Base-by-base conservation (phyloP, 1,140 invertebrate species). In the Eriosoma lanigerum region DNA sequence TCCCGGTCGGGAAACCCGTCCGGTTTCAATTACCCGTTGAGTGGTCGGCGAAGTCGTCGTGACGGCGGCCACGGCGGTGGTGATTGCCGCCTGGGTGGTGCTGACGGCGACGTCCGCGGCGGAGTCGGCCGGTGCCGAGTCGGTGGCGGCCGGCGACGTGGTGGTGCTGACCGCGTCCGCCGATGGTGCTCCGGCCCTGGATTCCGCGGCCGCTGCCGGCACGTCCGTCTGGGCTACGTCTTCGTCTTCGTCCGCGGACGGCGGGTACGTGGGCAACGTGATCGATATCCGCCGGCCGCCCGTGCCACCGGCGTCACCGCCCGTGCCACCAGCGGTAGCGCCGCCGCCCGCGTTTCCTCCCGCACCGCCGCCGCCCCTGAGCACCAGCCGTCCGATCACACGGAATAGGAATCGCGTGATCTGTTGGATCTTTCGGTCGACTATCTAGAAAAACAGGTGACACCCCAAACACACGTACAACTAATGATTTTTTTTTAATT, bases 391-490 rank as follows among this genome's bases (percentile, higher is more conserved):
- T 15, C 92, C 92, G 83, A 93, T 86, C 38, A 89, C 86, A 82
- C 89, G 89, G 85, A 93, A 88, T 83, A 93, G 84, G 84, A 90
- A 87, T 83, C 90, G 87, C 82, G 90, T 89, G 84, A 93, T 89
- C 85, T 88, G 86, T 87, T 92, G 92, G 85, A 92, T 90, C 87
- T 91, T 92, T 85, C 90, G 87, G 88, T 93, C 91, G 87, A 93
- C 88, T 87, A 92, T 91, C 92, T 93, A 92, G 84, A 90, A 90
- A 87, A 73, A 78, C 60, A 81, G 60, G 62, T 32, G 76, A 48
- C 81, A 56, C 19, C 73, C 54, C 56, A 66, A 78, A 80, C 60
- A 82, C 72, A 52, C 75, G 54, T 62, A 62, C 52, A n/a, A 62
- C 62, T 80, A 64, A 15, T 0, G 44, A 8, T 15, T 17, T 68